Percentiles rank a stretch among this genome's conserved stretches.
These are phyloP conservation scores for Lepidurus packardi DNA, from an alignment of 1,140 invertebrate species.

Conservation along the genomic window DNA sequence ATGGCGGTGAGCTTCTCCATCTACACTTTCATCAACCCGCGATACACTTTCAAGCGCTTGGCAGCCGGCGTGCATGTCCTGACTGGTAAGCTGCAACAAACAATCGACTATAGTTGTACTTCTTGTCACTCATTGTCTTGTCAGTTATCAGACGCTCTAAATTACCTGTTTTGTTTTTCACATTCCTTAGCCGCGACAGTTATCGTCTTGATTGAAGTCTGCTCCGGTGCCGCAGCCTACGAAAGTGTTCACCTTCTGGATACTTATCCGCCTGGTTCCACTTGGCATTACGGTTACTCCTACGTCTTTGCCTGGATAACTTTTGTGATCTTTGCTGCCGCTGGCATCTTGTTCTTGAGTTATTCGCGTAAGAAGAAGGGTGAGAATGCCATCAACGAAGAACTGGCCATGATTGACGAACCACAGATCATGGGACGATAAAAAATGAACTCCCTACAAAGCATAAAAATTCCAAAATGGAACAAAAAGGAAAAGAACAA, in stretches of 20 bases:
- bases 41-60: slow-evolving; percentile 83
- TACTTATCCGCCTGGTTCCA: slow-evolving; percentile 32
- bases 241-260: slow-evolving; percentile 29
- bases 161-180: slow-evolving; percentile 14
- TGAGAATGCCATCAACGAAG: slow-evolving; percentile 67
- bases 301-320: slow-evolving; percentile 73
- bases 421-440: slow-evolving; percentile 74
- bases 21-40: slow-evolving; percentile 75
- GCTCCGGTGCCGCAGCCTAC: slow-evolving; percentile 30
- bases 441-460: neutral
- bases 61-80: slow-evolving; percentile 79
- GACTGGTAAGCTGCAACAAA: slow-evolving; percentile 55
- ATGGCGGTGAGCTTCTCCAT: slow-evolving; percentile 75
- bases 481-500: neutral
- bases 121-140: slow-evolving; percentile 26
- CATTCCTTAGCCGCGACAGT: slow-evolving; percentile 35
- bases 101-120: neutral
- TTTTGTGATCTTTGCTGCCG: slow-evolving; percentile 62
- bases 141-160: neutral
- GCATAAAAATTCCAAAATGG: neutral
- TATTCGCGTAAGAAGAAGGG: slow-evolving; percentile 77
- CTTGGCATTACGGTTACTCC: slow-evolving; percentile 58
- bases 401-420: slow-evolving; percentile 74
- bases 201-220: slow-evolving; percentile 36
- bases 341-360: slow-evolving; percentile 66